Evolutionary conservation across 2,888 invertebrate genomes (phyloP).

Genomic region (Lithophane semibrunnea): DNA sequence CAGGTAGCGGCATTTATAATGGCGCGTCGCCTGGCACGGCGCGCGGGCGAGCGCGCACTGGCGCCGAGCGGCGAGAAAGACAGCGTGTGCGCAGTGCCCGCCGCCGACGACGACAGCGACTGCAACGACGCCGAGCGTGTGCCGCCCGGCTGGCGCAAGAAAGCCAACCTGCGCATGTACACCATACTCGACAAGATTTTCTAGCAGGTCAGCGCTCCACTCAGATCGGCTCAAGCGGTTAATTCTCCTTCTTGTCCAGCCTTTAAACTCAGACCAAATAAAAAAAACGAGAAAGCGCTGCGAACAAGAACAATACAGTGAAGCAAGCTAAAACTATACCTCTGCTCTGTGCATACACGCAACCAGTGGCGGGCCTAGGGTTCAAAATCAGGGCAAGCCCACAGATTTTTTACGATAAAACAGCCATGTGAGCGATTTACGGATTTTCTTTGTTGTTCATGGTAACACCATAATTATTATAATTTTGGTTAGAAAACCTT

Average conservation of each 20-base stretch:
- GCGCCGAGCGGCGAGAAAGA: conserved; percentile 52
- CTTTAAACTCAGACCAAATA: too few species aligned
- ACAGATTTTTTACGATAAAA: too few species aligned
- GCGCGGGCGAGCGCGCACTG: conserved; percentile 52
- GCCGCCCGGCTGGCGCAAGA: conserved; percentile 84
- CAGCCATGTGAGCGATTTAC: too few species aligned
- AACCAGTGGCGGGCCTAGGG: too few species aligned
- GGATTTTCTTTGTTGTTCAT: too few species aligned
- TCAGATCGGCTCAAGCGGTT: background rate
- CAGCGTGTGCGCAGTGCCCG: conserved; percentile 62
- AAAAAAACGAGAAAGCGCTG: too few species aligned
- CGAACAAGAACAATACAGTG: too few species aligned
- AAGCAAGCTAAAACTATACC: too few species aligned
- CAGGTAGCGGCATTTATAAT: conserved; percentile 84
- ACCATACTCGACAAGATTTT: conserved; percentile 89
- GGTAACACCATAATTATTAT: too few species aligned
- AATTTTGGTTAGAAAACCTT: too few species aligned
- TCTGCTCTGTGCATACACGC: too few species aligned
- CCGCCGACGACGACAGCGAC: conserved; percentile 73
- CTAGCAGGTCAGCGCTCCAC: conserved; percentile 83
- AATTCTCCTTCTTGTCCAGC: background rate
- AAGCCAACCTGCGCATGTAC: conserved; percentile 88
- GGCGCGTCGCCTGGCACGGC: conserved; percentile 77
- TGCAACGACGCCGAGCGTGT: conserved; percentile 67
- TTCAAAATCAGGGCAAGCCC: too few species aligned